Base-by-base conservation (phyloP, 1,140 invertebrate species). In the Bactericera cockerelli region DNA sequence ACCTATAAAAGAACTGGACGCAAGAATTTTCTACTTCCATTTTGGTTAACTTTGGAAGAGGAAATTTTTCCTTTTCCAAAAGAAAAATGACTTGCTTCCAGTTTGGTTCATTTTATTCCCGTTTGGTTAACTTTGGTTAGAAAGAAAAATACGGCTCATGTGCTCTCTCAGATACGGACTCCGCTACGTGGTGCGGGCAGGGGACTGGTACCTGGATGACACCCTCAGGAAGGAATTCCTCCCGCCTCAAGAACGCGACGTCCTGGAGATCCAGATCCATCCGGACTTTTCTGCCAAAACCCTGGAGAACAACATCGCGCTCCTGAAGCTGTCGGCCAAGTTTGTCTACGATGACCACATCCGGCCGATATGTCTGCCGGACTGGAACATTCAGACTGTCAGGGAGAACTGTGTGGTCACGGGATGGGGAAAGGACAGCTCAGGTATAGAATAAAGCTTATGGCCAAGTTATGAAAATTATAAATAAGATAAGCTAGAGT, bases 401-500 rank as follows among this genome's bases (percentile, higher is more conserved):
- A 59, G 66, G 14, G 56, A 62, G 14, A 59, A 65, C 0, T 85
- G 82, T 65, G 69, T 75, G 58, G 81, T 77, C 21, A 77, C 75
- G 1, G 82, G 82, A 4, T 84, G 82, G 82, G 82, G 82, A 2
- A 82, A 79, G 63, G 74, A 81, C 60, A 70, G 73, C 36, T 80
- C 80, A 59, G 73, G 77, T 66, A 67, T n/a, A n/a, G n/a, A n/a
- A n/a, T n/a, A n/a, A n/a, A n/a, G n/a, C n/a, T n/a, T n/a, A n/a
- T n/a, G n/a, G n/a, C n/a, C n/a, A n/a, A n/a, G n/a, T n/a, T n/a
- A n/a, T n/a, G n/a, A n/a, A 70, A 63, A 19, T 49, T 49, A 19
- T 49, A 22, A 22, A 49, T 16, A 49, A 11, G 16, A 36, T 36
- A 10, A 36, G 16, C 33, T 36, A 11, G 10, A 36, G 33, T 36